These are phyloP conservation scores for Chloroclystis v-ata DNA, from an alignment of 2,888 invertebrate species.

Conservation along the genomic window DNA sequence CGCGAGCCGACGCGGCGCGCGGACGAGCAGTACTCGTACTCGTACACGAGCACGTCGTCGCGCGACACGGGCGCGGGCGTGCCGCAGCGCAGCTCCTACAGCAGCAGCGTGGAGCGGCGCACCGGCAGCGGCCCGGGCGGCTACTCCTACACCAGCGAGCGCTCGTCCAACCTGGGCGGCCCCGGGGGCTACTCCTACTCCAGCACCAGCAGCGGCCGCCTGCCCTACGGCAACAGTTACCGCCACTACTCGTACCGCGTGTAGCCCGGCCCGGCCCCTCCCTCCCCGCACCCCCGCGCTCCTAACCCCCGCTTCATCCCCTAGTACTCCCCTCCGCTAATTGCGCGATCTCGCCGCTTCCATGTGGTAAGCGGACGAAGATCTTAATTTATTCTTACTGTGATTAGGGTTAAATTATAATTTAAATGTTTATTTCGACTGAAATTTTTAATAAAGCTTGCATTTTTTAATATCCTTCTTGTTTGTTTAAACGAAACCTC, in stretches of 20 bases:
- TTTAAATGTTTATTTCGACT: constrained; percentile 61
- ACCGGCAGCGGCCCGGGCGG: constrained; percentile 85
- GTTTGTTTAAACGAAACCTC: constrained; percentile 51
- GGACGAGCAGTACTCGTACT: constrained; percentile 91
- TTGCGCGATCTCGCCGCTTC: constrained; percentile 71
- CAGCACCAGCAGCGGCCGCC: constrained; percentile 85
- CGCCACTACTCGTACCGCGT: constrained; percentile 93
- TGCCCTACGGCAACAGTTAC: constrained; percentile 89
- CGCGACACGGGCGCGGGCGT: constrained; percentile 63
- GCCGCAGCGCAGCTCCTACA: constrained; percentile 83
- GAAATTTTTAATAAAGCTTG: constrained; percentile 76
- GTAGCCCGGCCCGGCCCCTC: constrained; percentile 69
- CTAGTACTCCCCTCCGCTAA: constrained; percentile 50
- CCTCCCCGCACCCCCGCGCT: constrained; percentile 32
- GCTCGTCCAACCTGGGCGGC: constrained; percentile 84
- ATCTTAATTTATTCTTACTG: constrained; percentile 61
- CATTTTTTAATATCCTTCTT: constrained; percentile 63
- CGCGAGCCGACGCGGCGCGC: constrained; percentile 82
- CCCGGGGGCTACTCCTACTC: constrained; percentile 92
- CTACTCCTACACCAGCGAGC: constrained; percentile 86
- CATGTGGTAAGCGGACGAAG: constrained; percentile 58
- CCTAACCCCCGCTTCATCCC: constrained; percentile 37
- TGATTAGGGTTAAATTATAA: constrained; percentile 51
- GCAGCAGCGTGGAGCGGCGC: constrained; percentile 83
- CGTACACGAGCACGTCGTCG: constrained; percentile 83